Evolutionary conservation across 2,797 vertebrate species (phyloP).

Genomic region (Sebastes vulpes): DNA sequence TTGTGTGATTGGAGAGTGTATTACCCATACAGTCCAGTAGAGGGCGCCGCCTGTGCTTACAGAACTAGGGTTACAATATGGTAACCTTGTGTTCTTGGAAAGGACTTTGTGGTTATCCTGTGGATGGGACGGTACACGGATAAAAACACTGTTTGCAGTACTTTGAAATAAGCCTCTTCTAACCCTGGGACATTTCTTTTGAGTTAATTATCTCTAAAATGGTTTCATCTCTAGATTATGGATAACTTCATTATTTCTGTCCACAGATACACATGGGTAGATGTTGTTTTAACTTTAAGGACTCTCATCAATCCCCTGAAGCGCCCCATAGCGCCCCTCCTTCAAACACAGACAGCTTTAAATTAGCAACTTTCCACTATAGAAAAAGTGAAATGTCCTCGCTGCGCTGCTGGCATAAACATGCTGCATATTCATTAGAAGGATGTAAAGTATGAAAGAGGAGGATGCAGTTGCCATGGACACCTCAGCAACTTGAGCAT

Average conservation of each 20-base stretch:
- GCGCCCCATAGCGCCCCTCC: not conserved
- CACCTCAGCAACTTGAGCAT: slow-evolving; percentile 21
- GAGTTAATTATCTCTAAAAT: not conserved
- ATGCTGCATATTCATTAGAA: slow-evolving; percentile 43
- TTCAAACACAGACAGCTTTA: not conserved
- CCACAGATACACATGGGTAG: not conserved
- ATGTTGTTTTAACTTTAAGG: not conserved
- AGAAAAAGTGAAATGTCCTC: not conserved
- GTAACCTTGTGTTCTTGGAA: not conserved
- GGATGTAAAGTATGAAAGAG: slow-evolving; percentile 2
- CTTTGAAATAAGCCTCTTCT: not conserved
- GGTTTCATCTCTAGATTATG: not conserved
- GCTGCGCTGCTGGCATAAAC: slow-evolving; percentile 32
- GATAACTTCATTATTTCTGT: not conserved
- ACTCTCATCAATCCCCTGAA: not conserved
- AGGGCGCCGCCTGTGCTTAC: too few species aligned
- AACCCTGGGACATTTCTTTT: not conserved
- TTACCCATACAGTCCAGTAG: too few species aligned
- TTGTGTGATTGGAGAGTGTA: too few species aligned
- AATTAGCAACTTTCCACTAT: not conserved
- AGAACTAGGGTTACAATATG: too few species aligned
- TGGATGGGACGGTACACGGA: not conserved
- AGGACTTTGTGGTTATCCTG: not conserved
- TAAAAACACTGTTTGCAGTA: not conserved
- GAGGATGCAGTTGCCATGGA: slow-evolving; percentile 18